A percentile compares a stretch with the other conserved stretches of the same genome.
phyloP scores from a whole-genome alignment of 2,113 vertebrate species.

The Bubo scandiacus region DNA sequence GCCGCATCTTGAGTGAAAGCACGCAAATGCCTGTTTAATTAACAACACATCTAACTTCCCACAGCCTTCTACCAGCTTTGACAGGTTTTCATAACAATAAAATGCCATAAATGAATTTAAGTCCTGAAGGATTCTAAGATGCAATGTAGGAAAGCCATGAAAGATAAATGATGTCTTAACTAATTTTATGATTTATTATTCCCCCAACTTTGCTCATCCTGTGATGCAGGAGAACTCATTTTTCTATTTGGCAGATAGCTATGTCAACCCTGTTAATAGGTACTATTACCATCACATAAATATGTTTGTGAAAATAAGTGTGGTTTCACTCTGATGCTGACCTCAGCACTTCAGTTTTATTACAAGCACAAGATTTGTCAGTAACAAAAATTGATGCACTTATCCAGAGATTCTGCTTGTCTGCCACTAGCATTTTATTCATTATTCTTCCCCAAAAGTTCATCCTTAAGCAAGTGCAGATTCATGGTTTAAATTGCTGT shows the following conservation, averaged over 20 bases:
- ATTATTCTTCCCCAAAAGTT: conserved; percentile 74
- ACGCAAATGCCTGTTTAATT: conserved; percentile 38
- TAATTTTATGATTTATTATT: conserved; percentile 78
- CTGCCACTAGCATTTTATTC: conserved; percentile 47
- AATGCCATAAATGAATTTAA: conserved; percentile 61
- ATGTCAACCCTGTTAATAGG: conserved; percentile 70
- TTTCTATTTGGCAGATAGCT: conserved; percentile 63
- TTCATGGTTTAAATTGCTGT: conserved; percentile 63
- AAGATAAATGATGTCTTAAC: conserved; percentile 77
- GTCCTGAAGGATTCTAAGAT: conserved; percentile 35
- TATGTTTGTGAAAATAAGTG: conserved; percentile 60
- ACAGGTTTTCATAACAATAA: conserved; percentile 56
- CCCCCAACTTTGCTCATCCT: conserved; percentile 55
- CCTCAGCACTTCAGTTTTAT: conserved; percentile 69
- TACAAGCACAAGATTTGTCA: conserved; percentile 58
- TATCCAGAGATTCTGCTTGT: conserved; percentile 56
- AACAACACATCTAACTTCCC: conserved; percentile 31
- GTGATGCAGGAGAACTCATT: conserved; percentile 62
- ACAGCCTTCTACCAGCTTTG: conserved; percentile 21
- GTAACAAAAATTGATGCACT: conserved; percentile 67
- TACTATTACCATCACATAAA: conserved; percentile 56
- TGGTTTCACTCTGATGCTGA: conserved; percentile 54
- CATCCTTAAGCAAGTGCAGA: conserved; percentile 69
- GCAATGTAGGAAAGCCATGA: conserved; percentile 32
- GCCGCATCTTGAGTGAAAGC: neutral